phyloP scores from a whole-genome alignment of 2,113 vertebrate genomes.

The Pao palembangensis region DNA sequence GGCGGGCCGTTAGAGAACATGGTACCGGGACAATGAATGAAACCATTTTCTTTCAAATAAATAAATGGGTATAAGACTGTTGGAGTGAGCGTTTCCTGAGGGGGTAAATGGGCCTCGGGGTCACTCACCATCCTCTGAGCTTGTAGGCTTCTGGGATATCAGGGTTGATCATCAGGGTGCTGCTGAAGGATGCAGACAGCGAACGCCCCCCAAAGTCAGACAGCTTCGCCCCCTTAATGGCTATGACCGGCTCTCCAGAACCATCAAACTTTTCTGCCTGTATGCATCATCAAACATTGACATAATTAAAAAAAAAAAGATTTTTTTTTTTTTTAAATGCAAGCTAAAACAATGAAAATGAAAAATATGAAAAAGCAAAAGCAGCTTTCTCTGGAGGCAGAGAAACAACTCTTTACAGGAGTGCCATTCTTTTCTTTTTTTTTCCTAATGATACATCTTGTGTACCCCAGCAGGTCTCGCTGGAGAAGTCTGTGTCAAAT shows the following conservation, averaged over 20 bases:
- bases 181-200: conserved; percentile 87
- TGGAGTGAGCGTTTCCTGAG: conserved; percentile 13
- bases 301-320: background rate
- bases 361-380: background rate
- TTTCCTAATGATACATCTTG: conserved; percentile 43
- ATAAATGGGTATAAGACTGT: background rate
- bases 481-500: conserved; percentile 33
- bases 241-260: conserved; percentile 87
- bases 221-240: conserved; percentile 90
- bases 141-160: conserved; percentile 95
- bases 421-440: conserved; percentile 22
- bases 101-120: background rate
- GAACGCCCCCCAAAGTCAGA: conserved; percentile 96
- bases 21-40: background rate
- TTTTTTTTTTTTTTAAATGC: no score
- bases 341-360: background rate
- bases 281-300: conserved; percentile 5
- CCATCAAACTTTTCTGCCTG: conserved; percentile 95
- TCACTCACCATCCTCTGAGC: conserved; percentile 89
- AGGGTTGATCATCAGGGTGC: conserved; percentile 91
- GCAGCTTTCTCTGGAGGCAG: background rate
- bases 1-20: background rate
- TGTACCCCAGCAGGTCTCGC: conserved; percentile 31
- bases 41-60: background rate
- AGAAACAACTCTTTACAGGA: background rate